These are phyloP conservation scores for Lerema accius DNA, from an alignment of 1,140 invertebrate genomes.

Conservation along the genomic window DNA sequence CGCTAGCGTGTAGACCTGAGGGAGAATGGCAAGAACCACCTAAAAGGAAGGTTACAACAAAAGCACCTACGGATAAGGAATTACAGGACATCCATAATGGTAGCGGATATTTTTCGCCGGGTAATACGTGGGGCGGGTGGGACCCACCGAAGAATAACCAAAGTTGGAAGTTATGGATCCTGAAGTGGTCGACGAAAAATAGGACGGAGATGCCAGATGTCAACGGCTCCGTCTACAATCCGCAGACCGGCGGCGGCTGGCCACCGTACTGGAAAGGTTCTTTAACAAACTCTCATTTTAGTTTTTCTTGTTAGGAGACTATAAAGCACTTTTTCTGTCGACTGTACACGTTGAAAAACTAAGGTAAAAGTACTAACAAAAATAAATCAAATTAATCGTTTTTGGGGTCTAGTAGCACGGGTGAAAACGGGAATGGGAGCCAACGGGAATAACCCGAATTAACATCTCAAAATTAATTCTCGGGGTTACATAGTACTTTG, in stretches of 20 bases:
- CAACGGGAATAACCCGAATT: too few species aligned
- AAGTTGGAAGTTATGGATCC: conserved; percentile 10
- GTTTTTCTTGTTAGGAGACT: too few species aligned
- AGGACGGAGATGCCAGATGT: neutral
- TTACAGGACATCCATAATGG: too few species aligned
- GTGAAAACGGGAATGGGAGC: too few species aligned
- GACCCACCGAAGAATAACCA: neutral
- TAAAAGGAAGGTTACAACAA: neutral
- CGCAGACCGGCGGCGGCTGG: conserved; percentile 4
- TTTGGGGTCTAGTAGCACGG: too few species aligned
- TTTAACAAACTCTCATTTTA: neutral
- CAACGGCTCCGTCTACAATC: neutral
- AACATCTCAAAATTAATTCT: too few species aligned
- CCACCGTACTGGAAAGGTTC: conserved; percentile 23
- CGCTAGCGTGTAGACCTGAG: neutral
- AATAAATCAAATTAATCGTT: too few species aligned
- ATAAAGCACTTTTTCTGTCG: too few species aligned
- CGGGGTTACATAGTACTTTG: too few species aligned
- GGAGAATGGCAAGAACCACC: neutral
- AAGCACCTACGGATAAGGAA: too few species aligned
- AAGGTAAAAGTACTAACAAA: too few species aligned
- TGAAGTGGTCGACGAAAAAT: neutral
- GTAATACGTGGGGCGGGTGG: conserved; percentile 4
- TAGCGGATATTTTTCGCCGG: neutral
- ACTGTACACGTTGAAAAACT: too few species aligned